Base-by-base conservation (phyloP, 1,140 invertebrate species). In the Aethina tumida region DNA sequence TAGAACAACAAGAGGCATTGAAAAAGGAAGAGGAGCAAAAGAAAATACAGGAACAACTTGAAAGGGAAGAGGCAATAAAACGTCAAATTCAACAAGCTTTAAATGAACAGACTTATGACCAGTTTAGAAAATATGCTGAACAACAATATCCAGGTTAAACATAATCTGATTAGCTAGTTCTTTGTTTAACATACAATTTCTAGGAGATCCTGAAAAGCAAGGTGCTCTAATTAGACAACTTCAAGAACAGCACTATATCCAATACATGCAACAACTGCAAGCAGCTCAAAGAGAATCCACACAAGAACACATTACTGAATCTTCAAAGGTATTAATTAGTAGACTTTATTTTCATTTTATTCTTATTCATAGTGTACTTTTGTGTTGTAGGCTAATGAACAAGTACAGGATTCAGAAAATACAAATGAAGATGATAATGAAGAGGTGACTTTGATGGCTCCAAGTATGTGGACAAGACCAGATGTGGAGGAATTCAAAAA, bases 181-280 rank as follows among this genome's bases (percentile, higher is more conserved):
- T 3, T 9, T 34, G 30, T 18, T 32, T 32, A 32, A 33, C 14
- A 14, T 7, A 15, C 9, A 33, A 15, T 37, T 45, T 38, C 9
- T 41, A 52, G 55, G 60, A 16, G 84, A 87, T 66, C 81, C 82
- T 5, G 88, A 95, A 50, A 86, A 96, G 70, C 95, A 97, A 74
- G 89, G 84, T 2, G 75, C 91, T 31, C 66, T 97, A 10, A 90
- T 98, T 32, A 70, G 79, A 28, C 93, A 97, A 56, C 62, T 98
- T 22, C 94, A 97, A 67, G 92, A 96, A 49, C 90, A 97, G 53
- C 94, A 98, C 66, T 98, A 96, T 60, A 89, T 96, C 57, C 92
- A 97, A 56, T 98, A 97, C 58, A 94, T 97, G 79, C 85, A 95
- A 55, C 91, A 88, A 56, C 52, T 80, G 19, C 71, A 80, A 34